phyloP scores from a whole-genome alignment of 2,113 vertebrate species.

The Telmatochromis sp. region DNA sequence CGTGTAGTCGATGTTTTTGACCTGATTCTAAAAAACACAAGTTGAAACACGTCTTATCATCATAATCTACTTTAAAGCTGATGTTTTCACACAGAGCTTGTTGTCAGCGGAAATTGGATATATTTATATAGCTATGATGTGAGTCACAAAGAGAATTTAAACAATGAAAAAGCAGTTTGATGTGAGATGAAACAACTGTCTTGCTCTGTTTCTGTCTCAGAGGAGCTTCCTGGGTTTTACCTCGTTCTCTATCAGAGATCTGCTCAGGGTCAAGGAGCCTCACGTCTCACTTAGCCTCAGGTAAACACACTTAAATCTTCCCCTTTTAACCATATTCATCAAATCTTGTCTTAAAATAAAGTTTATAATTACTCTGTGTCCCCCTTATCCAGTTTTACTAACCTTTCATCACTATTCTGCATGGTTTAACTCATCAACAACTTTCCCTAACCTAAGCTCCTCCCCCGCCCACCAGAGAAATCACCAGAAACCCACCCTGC shows the following conservation, averaged over 20 bases:
- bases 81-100: not conserved
- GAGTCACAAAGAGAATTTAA: not conserved
- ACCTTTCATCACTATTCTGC: accelerated
- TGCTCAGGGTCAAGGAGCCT: constrained; percentile 32
- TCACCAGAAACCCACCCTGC: not conserved
- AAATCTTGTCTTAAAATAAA: accelerated
- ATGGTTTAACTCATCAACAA: not conserved
- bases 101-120: not conserved
- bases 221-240: constrained; percentile 33
- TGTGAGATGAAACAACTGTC: not conserved
- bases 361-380: not conserved
- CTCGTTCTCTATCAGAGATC: constrained; percentile 46
- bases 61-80: not conserved
- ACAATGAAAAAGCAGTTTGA: not conserved
- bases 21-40: not conserved
- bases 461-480: not conserved
- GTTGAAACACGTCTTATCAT: not conserved
- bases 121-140: not conserved
- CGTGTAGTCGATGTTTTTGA: not conserved
- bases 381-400: not conserved
- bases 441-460: not conserved
- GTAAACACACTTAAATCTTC: constrained; percentile 3
- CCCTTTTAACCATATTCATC: not conserved
- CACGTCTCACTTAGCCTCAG: constrained; percentile 14
- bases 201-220: not conserved